Conservation (phyloP, 2,113 vertebrate genomes). For the Hystrix brachyura region DNA sequence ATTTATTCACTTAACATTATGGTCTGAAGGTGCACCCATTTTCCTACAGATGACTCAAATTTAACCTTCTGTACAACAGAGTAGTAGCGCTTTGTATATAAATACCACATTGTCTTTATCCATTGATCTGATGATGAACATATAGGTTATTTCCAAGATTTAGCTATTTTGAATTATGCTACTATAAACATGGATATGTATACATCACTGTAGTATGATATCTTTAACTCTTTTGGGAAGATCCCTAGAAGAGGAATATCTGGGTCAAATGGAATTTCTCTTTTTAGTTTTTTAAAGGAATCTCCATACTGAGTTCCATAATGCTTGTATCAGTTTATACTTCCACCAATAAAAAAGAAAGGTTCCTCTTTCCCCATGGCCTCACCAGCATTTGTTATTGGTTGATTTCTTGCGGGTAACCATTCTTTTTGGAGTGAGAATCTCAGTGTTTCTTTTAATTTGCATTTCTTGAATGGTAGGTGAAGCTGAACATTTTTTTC, state of each 20-base stretch:
- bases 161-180: background rate
- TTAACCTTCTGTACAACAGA: background rate
- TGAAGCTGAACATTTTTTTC: background rate
- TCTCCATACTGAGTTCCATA: background rate
- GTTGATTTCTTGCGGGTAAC: background rate
- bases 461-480: background rate
- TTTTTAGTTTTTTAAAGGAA: background rate
- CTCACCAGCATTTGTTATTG: background rate
- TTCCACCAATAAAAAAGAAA: background rate
- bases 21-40: background rate
- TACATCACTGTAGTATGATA: background rate
- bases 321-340: background rate
- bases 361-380: background rate
- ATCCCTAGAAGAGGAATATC: background rate
- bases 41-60: background rate
- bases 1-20: background rate
- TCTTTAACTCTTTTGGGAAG: background rate
- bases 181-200: background rate
- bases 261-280: background rate
- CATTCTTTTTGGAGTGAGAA: background rate
- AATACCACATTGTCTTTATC: background rate
- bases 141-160: background rate
- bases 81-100: background rate
- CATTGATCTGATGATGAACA: background rate
- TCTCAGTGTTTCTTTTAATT: background rate